Percentiles rank a stretch among this genome's conserved stretches.
phyloP scores from a whole-genome alignment of 2,888 invertebrate species.

The Tetropium fuscum region DNA sequence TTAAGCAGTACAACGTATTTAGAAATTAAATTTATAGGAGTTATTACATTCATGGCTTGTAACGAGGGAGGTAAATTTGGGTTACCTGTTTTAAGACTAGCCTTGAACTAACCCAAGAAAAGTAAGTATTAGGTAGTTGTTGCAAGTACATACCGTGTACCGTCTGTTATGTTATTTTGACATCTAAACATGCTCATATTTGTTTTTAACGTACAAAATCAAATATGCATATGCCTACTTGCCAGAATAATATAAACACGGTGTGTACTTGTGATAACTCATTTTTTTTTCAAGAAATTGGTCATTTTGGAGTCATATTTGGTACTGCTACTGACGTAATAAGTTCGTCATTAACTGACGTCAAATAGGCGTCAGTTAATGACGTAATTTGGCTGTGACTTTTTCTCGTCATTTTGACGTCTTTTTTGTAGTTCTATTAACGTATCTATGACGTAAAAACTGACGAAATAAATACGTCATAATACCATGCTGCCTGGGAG shows the following conservation, averaged over 20 bases:
- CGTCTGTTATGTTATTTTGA: background rate
- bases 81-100: no score
- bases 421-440: no score
- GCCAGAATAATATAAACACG: background rate
- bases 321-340: background rate
- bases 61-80: no score
- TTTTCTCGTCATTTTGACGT: background rate
- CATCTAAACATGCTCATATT: constrained; percentile 1
- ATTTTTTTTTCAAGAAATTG: background rate
- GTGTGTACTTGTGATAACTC: background rate
- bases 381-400: no score
- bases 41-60: no score
- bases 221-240: background rate
- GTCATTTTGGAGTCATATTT: no score
- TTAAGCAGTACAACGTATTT: background rate
- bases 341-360: background rate
- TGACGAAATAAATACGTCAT: background rate
- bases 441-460: background rate
- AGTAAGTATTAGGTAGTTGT: no score
- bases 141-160: background rate
- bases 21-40: background rate
- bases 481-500: background rate
- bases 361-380: background rate
- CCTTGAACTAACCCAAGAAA: background rate
- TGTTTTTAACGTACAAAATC: background rate